Evolutionary conservation across 2,113 vertebrate species (phyloP).

Genomic region (Pseudorhombus dupliciocellatus): DNA sequence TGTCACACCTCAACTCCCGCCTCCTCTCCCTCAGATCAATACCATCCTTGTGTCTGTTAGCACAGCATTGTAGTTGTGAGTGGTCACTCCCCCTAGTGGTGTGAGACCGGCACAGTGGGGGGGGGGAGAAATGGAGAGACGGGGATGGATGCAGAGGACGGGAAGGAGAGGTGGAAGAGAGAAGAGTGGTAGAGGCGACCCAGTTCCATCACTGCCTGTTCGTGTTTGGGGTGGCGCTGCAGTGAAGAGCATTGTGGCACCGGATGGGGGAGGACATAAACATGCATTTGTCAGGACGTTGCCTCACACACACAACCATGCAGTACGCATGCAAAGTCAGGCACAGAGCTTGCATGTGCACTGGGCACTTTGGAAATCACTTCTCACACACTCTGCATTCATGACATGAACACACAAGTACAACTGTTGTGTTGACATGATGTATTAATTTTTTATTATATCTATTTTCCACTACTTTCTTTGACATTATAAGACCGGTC

Average conservation of each 20-base stretch:
- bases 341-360: not conserved
- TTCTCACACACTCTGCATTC: not conserved
- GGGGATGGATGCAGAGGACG: conserved; percentile 8
- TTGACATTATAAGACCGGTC: too few relatives aligned
- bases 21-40: conserved; percentile 62
- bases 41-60: conserved; percentile 56
- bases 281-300: conserved; percentile 41
- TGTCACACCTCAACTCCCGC: conserved; percentile 58
- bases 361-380: conserved; percentile 6
- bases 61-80: conserved; percentile 25
- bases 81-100: conserved; percentile 70
- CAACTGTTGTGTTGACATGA: not conserved
- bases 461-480: too few relatives aligned
- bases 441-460: too few relatives aligned
- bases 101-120: conserved; percentile 22
- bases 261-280: conserved; percentile 34
- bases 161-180: conserved; percentile 51
- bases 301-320: conserved; percentile 6
- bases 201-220: conserved; percentile 81
- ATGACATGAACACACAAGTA: not conserved
- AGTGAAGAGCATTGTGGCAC: conserved; percentile 63
- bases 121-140: conserved; percentile 14
- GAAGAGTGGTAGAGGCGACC: conserved; percentile 67
- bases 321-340: conserved; percentile 12
- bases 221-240: conserved; percentile 66